Conservation (phyloP, 2,888 invertebrate species). For the Anoplius nigerrimus region DNA sequence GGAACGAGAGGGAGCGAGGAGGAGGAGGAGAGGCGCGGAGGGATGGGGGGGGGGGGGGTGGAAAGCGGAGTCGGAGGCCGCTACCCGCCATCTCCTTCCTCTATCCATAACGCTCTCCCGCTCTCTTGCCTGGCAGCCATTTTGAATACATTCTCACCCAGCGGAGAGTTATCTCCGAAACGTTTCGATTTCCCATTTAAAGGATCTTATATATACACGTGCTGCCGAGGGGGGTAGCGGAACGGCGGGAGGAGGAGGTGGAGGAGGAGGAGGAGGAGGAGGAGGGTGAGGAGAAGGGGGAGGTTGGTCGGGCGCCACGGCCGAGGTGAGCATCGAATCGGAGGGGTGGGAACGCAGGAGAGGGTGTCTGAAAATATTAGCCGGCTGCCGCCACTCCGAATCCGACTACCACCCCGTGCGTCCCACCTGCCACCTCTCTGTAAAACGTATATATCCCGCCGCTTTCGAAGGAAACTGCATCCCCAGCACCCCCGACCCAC, state of each 20-base stretch:
- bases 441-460: conserved; percentile 27
- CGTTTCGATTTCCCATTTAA: conserved; percentile 75
- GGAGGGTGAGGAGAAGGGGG: conserved; percentile 40
- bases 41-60: background rate
- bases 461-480: conserved; percentile 38
- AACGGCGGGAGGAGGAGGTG: conserved; percentile 32
- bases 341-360: conserved; percentile 20
- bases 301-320: conserved; percentile 40
- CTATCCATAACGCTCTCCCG: conserved; percentile 35
- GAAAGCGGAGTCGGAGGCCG: conserved; percentile 15
- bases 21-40: conserved; percentile 34
- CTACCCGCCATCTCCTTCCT: conserved; percentile 44
- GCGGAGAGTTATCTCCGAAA: conserved; percentile 73
- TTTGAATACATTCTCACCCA: conserved; percentile 75
- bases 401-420: background rate
- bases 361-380: conserved; percentile 36
- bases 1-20: conserved; percentile 8
- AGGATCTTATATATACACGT: conserved; percentile 70
- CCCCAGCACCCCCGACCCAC: conserved; percentile 16
- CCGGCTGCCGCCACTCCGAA: conserved; percentile 11
- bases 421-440: conserved; percentile 8
- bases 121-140: conserved; percentile 64
- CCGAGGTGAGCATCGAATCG: conserved; percentile 34
- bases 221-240: conserved; percentile 46
- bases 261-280: conserved; percentile 15